Evolutionary conservation across 2,113 vertebrate genomes (phyloP).

Genomic region (Pseudorectes ferrugineus): DNA sequence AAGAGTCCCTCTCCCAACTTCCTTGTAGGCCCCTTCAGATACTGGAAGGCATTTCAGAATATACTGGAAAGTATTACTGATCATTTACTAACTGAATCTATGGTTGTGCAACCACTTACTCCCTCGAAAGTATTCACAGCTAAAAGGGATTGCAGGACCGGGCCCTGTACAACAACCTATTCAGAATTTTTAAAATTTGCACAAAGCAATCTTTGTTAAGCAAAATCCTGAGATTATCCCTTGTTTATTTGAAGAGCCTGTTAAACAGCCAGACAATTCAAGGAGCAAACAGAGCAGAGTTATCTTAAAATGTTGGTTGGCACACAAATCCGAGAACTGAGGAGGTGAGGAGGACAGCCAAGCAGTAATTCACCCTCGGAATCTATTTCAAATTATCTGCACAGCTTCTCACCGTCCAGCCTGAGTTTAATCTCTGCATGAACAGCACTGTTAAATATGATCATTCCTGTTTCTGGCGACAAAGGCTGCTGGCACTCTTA

Average conservation of each 20-base stretch:
- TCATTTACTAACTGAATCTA: background rate
- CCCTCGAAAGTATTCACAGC: background rate
- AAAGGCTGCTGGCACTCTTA: background rate
- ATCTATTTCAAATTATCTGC: conserved; percentile 32
- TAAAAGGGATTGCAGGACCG: background rate
- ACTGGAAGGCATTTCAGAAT: background rate
- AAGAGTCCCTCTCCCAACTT: background rate
- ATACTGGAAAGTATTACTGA: background rate
- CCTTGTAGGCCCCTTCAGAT: background rate
- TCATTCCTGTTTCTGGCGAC: background rate
- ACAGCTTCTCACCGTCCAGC: background rate
- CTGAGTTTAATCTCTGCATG: conserved; percentile 6
- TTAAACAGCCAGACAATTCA: conserved; percentile 35
- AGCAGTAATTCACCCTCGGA: background rate
- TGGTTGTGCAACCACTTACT: background rate
- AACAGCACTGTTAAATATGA: background rate
- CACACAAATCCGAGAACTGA: background rate
- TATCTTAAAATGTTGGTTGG: conserved; percentile 51
- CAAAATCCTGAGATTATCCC: conserved; percentile 39
- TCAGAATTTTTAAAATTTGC: background rate
- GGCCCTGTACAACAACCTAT: background rate
- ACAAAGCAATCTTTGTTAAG: conserved; percentile 26
- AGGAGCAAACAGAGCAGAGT: conserved; percentile 26
- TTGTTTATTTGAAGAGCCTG: conserved; percentile 26
- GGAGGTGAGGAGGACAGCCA: conserved; percentile 25